Conservation (phyloP, 2,888 invertebrate species). For the Cenopis cana region DNA sequence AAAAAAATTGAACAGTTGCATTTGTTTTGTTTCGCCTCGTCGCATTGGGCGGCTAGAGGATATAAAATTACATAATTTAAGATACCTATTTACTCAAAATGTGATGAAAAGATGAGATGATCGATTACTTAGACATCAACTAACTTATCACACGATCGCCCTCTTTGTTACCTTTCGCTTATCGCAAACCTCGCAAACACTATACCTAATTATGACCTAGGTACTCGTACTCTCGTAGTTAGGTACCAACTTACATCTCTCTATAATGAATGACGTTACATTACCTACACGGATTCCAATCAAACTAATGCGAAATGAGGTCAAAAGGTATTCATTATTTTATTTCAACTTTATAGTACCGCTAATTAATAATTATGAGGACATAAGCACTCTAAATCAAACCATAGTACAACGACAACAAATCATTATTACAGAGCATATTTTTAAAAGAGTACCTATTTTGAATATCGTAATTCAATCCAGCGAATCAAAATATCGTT, state of each 20-base stretch:
- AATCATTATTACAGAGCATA: slow-evolving; percentile 2
- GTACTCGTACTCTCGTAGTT: no score
- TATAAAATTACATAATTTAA: no score
- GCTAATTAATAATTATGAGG: not conserved
- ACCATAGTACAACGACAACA: not conserved
- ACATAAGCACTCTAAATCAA: not conserved
- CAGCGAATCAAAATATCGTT: slow-evolving; percentile 39
- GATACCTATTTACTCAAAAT: not conserved
- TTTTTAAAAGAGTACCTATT: slow-evolving; percentile 8
- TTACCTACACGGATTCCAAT: not conserved
- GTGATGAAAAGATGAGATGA: no score
- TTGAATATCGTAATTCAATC: slow-evolving; percentile 39
- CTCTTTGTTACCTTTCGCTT: not conserved
- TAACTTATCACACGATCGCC: not conserved
- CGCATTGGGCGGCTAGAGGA: no score
- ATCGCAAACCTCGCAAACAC: not conserved
- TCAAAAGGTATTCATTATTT: not conserved
- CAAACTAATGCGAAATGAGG: not conserved
- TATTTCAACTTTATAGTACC: not conserved
- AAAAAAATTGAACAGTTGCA: no score
- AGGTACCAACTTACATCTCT: not conserved
- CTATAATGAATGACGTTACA: not conserved
- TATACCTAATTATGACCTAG: no score
- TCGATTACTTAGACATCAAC: not conserved
- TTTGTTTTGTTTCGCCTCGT: no score